These are phyloP conservation scores for Parauchenoglanis ngamensis DNA, from an alignment of 2,797 vertebrate species.

Conservation along the genomic window DNA sequence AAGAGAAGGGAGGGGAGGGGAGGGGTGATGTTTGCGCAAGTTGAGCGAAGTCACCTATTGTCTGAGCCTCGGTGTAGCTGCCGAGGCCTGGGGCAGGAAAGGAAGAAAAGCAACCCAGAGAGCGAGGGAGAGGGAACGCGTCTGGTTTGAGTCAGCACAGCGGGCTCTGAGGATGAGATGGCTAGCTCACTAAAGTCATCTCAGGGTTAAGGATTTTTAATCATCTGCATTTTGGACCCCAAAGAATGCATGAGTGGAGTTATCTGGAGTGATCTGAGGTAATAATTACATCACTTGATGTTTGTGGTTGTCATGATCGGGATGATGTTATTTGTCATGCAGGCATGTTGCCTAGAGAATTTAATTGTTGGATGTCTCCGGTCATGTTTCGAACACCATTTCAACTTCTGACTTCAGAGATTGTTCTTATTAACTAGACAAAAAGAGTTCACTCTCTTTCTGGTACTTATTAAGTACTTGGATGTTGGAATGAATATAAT, in stretches of 20 bases:
- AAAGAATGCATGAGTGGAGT: slow-evolving; percentile 51
- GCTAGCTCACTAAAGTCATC: slow-evolving; percentile 20
- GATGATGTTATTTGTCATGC: not conserved
- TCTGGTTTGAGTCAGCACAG: slow-evolving; percentile 46
- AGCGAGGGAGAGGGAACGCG: slow-evolving; percentile 56
- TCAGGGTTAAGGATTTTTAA: not conserved
- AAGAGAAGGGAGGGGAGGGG: slow-evolving; percentile 13
- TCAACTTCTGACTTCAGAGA: not conserved
- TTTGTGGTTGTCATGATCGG: not conserved
- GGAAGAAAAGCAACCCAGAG: slow-evolving; percentile 22
- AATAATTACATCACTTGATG: slow-evolving; percentile 41
- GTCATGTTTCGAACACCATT: not conserved
- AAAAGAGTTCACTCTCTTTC: not conserved
- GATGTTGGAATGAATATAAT: not conserved
- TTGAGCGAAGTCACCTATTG: slow-evolving; percentile 65
- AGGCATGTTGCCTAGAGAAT: not conserved
- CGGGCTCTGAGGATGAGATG: slow-evolving; percentile 33
- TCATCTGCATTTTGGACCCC: not conserved
- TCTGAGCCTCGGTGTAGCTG: slow-evolving; percentile 59
- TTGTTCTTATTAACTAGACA: not conserved
- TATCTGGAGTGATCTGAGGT: slow-evolving; percentile 64
- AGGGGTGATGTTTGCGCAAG: slow-evolving; percentile 39
- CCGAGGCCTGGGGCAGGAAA: slow-evolving; percentile 39
- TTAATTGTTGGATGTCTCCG: not conserved
- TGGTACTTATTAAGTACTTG: not conserved